These are phyloP conservation scores for Crossocerus cetratus DNA, from an alignment of 2,888 invertebrate genomes.

Conservation along the genomic window DNA sequence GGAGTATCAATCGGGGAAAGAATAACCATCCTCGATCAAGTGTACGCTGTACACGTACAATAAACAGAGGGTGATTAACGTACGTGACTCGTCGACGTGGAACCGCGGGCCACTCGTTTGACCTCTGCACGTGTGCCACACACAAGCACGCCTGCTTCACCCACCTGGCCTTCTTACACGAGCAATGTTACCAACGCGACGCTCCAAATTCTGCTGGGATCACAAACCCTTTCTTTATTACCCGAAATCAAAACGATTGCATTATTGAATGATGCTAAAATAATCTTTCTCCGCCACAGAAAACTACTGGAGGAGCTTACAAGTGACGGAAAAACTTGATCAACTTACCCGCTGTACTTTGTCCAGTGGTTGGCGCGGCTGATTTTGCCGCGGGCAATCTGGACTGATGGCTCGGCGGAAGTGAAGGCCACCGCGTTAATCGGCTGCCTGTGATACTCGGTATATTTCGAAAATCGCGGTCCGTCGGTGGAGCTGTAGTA, in stretches of 20 bases:
- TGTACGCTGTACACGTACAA: conserved; percentile 22
- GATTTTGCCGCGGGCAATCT: too few relatives aligned
- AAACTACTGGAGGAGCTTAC: background rate
- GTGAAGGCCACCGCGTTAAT: too few relatives aligned
- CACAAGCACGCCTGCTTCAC: background rate
- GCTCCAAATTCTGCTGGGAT: conserved; percentile 20
- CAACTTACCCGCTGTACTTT: background rate
- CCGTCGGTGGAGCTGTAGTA: too few relatives aligned
- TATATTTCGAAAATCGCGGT: too few relatives aligned
- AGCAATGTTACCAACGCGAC: conserved; percentile 34
- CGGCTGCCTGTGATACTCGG: too few relatives aligned
- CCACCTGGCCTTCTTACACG: background rate
- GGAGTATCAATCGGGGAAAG: background rate
- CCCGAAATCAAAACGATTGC: conserved; percentile 1
- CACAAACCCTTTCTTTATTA: conserved; percentile 8
- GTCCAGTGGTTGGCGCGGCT: too few relatives aligned
- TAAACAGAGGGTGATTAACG: conserved; percentile 29
- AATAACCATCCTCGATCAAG: conserved; percentile 4
- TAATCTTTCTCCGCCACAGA: background rate
- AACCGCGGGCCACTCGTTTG: conserved; percentile 7
- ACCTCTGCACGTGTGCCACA: conserved; percentile 8
- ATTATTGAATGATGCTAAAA: background rate
- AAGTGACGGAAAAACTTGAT: background rate
- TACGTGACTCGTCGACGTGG: conserved; percentile 20
- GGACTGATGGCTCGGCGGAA: too few relatives aligned